Percentiles rank a stretch among this genome's conserved stretches.
Evolutionary conservation across 2,113 vertebrate species (phyloP).

Genomic region (Sinosuthora webbiana): DNA sequence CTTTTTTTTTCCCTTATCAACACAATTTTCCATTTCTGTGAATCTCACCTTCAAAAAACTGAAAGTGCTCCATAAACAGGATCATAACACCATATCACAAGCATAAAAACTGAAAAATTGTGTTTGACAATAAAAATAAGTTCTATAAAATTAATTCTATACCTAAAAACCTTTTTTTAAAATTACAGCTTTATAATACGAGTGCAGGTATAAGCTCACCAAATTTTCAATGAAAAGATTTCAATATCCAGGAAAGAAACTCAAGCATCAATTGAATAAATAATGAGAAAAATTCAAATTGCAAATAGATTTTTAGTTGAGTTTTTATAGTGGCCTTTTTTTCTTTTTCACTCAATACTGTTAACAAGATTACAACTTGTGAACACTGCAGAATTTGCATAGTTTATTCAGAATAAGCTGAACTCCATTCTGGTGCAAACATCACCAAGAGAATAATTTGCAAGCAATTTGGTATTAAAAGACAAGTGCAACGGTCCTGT

Average conservation of each 20-base stretch:
- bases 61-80: neutral
- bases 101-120: neutral
- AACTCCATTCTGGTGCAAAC: neutral
- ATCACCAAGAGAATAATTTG: neutral
- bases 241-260: neutral
- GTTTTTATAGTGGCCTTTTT: neutral
- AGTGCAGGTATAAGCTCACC: neutral
- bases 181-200: neutral
- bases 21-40: neutral
- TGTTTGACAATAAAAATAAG: neutral
- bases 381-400: neutral
- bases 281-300: neutral
- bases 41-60: neutral
- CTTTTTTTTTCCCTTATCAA: neutral
- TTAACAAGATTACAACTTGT: neutral
- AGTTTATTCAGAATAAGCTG: neutral
- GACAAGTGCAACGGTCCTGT: neutral
- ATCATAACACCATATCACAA: neutral
- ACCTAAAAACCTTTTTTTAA: neutral
- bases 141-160: neutral
- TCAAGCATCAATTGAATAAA: neutral
- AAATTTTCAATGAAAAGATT: neutral
- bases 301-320: neutral
- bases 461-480: neutral
- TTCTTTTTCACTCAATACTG: neutral